Base-by-base conservation (phyloP, 2,797 vertebrate genomes). In the Tolypeutes matacus region DNA sequence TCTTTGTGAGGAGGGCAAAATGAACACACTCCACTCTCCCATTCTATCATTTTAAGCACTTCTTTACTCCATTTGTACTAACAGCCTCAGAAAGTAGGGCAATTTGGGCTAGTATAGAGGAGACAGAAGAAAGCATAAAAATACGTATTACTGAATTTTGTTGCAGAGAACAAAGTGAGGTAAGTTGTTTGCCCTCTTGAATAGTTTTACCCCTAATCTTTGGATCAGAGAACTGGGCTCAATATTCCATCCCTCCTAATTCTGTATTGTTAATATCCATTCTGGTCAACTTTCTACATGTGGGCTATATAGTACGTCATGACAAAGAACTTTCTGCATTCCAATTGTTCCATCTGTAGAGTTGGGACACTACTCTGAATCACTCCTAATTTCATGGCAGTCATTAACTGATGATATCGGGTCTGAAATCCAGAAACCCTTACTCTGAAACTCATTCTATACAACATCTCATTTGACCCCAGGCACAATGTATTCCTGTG, bases 401-500 rank as follows among this genome's bases (percentile, higher is more conserved):
- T 58, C 23, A 95, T n/a, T 51, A 75, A 93, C 87, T 93, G 87
- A 65, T 93, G 76, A 82, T 82, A 90, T 46, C 80, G 31, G 6
- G 56, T 88, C 82, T 94, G 42, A 94, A 51, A 90, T 49, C 49
- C 69, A 72, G 89, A 95, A 95, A 58, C 27, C 62, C 53, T 51
- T 86, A 88, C 21, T 84, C 27, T 20, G 3, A 7, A 75, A 46
- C 29, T 90, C 29, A 62, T 83, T 95, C 20, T 67, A 49, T 67
- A 42, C 39, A 95, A 76, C 34, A 87, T 46, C 5, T 5, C 70
- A 88, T 76, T 72, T 94, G 77, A 90, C 36, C 4, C 39, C 53
- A 73, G 70, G 58, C 31, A 86, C 69, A 94, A 86, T 84, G 83
- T 86, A 92, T 95, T 96, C 85, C 65, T 75, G 18, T 89, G 84